Percentiles rank a stretch among this genome's conserved stretches.
Evolutionary conservation across 2,113 vertebrate species (phyloP).

Genomic region (Piprites chloris): DNA sequence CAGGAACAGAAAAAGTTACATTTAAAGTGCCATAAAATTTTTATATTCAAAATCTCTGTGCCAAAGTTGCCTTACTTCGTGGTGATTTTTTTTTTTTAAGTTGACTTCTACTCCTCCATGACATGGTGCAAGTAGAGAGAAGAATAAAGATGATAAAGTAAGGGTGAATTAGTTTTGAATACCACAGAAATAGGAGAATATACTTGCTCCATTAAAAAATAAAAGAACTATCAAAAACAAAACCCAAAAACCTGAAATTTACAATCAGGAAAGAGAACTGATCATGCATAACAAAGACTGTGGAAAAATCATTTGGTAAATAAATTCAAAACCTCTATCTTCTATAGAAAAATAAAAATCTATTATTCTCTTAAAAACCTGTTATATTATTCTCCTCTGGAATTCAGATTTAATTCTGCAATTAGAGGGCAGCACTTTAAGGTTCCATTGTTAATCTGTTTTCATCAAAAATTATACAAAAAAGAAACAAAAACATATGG

Average conservation of each 20-base stretch:
- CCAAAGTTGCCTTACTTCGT: not conserved
- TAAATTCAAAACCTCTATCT: not conserved
- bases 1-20: not conserved
- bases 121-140: not conserved
- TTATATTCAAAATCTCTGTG: not conserved
- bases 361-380: not conserved
- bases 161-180: not conserved
- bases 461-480: not conserved
- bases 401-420: not conserved
- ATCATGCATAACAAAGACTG: not conserved
- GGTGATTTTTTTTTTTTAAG: not conserved
- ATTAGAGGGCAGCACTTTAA: not conserved
- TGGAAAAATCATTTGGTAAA: not conserved
- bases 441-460: not conserved
- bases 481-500: not conserved
- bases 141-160: not conserved
- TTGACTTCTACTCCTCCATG: not conserved
- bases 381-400: not conserved
- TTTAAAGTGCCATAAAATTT: not conserved
- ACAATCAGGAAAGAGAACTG: not conserved
- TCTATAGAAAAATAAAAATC: not conserved
- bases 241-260: rapidly evolving
- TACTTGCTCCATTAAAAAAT: not conserved
- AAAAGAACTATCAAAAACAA: not conserved
- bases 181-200: not conserved